A percentile compares a stretch with the other conserved stretches of the same genome.
These are phyloP conservation scores for Atherinomorus stipes DNA, from an alignment of 2,113 vertebrate species.

Conservation along the genomic window DNA sequence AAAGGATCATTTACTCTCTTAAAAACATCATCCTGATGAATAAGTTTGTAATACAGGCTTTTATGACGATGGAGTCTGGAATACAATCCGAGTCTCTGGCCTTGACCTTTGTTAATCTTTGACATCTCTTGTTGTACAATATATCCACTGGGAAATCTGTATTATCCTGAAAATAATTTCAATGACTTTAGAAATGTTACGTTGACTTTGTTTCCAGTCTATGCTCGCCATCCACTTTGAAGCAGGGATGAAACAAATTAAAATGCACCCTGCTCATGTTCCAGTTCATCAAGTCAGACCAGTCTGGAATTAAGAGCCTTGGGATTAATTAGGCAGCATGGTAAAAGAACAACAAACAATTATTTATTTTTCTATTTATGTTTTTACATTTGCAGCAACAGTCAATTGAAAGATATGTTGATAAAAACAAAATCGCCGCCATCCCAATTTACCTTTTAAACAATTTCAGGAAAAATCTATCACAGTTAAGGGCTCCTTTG, in stretches of 20 bases:
- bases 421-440: background rate
- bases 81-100: no score
- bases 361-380: background rate
- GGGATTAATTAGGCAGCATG: background rate
- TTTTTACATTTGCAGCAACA: background rate
- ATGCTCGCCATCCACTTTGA: no score
- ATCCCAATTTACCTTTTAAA: background rate
- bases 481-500: background rate
- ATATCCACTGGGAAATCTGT: no score
- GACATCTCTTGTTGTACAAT: no score
- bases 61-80: no score
- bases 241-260: background rate
- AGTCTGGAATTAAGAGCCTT: background rate
- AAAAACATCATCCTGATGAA: background rate
- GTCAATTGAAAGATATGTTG: no score
- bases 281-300: background rate
- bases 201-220: no score
- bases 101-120: no score
- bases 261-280: background rate
- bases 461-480: background rate
- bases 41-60: no score
- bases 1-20: constrained; percentile 24
- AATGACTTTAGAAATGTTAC: no score
- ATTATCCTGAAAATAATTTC: no score
- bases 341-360: no score